Base-by-base conservation (phyloP, 2,113 vertebrate genomes). In the Dinomys branickii region DNA sequence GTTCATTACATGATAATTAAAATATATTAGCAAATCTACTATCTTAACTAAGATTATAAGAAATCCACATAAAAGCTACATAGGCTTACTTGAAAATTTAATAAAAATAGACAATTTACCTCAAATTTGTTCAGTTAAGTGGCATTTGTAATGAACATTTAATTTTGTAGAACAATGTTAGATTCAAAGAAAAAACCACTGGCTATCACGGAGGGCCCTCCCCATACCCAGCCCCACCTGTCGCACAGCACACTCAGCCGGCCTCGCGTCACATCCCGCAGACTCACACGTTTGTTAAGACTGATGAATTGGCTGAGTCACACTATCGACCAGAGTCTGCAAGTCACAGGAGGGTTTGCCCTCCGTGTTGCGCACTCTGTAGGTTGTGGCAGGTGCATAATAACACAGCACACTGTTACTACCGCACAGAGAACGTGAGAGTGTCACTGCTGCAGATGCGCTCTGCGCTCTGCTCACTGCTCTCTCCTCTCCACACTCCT, bases 211-310 rank as follows among this genome's bases (percentile, higher is more conserved):
- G 63, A 22, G 17, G 35, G 33, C n/a, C 52, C 35, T 24, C 4
- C 4, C 63, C 2, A 30, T 61, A n/a, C 24, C 5, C n/a, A n/a
- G n/a, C n/a, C n/a, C n/a, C 26, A 11, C 44, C 38, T 14, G 22
- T 56, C 0, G 8, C 6, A 4, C 4, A 19, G 19, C 7, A 1
- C 44, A 63, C 22, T 52, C 17, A 11, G 41, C 16, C 1, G 61
- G 2, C 8, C 6, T 16, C 26, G 20, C 30, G 26, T 58, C 38
- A 58, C 26, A 52, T 52, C n/a, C 33, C 52, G 17, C 14, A 5
- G 35, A 33, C 10, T 17, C 24, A 13, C 44, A 77, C 26, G 33
- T 33, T 41, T 24, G 11, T 17, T 77, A 41, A 17, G 33, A 50
- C 41, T 44, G 14, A 19, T 41, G 26, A 77, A 65, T 30, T 50